Evolutionary conservation across 2,797 vertebrate genomes (phyloP).

Genomic region (Xiphophorus birchmanni): DNA sequence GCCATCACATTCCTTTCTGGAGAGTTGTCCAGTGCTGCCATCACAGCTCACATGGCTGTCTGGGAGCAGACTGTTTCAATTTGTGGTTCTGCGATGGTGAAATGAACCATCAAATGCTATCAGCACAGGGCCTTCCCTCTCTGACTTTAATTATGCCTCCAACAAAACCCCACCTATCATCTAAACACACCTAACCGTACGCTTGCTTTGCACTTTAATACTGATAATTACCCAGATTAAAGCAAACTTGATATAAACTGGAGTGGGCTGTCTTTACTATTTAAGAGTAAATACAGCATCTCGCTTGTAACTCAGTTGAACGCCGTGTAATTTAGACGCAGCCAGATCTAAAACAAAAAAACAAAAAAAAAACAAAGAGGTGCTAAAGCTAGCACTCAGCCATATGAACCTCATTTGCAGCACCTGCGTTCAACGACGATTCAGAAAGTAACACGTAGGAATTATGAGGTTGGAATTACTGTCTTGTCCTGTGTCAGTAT

Average conservation of each 20-base stretch:
- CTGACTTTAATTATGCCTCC: constrained; percentile 1
- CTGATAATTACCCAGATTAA: background rate
- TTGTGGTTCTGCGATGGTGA: constrained; percentile 6
- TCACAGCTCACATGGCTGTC: background rate
- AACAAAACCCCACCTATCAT: background rate
- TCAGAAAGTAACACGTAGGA: background rate
- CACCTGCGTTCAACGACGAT: too few species aligned
- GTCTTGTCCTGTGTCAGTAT: background rate
- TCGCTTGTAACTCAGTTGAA: background rate
- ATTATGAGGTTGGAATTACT: background rate
- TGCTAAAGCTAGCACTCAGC: too few species aligned
- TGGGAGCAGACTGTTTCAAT: constrained; percentile 4
- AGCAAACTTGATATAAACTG: background rate
- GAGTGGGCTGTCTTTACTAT: background rate
- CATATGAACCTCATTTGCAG: background rate
- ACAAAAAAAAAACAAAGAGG: background rate
- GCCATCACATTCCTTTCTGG: background rate
- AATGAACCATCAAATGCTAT: constrained; percentile 10
- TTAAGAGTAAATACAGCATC: background rate
- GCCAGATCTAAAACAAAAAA: background rate
- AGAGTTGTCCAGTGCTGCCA: background rate
- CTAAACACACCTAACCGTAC: background rate
- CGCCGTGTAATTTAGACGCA: background rate
- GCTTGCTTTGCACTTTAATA: background rate
- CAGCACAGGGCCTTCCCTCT: background rate